Evolutionary conservation across 2,888 invertebrate genomes (phyloP), one percentile per base, ranked within the genome.

Genomic region (Nemurella pictetii): DNA sequence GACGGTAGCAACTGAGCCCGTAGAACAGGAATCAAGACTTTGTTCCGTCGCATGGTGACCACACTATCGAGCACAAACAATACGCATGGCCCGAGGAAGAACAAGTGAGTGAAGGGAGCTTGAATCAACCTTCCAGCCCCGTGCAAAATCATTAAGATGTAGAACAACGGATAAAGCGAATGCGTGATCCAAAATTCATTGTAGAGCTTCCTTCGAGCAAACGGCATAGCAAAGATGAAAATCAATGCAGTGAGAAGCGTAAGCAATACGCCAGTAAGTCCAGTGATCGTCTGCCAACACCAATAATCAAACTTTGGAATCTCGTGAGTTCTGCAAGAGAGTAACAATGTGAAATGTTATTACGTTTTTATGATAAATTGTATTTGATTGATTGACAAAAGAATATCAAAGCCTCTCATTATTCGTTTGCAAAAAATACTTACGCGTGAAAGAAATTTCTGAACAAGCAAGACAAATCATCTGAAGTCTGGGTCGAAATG

Each of bases 231-330:
- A 89, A 93, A 94, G 28, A 92, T 89, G 88, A 92, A 93, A 87
- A 94, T 92, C 36, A 93, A 88, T n/a, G 91, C 90, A 84, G 91
- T 89, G 28, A 93, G 89, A 30, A 93, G 86, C 0, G 92, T 91
- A 84, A 94, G 89, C 0, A 93, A 87, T 0, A 94, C 89, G 9
- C 94, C 94, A 25, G 93, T 93, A 84, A 93, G 88, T 30, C 93
- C 93, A 84, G 93, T 93, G 86, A 93, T 90, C 5, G 93, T 94
- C 87, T 91, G 89, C 90, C 92, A 94, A 85, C 92, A 91, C 94
- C 94, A 94, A 87, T 93, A 92, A 86, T 92, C 91, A 87, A 94
- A 93, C 88, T 92, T 93, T 0, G 93, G 93, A 36, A 93, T 88
- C 87, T 92, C 92, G 87, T 93, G 92, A 9, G 93, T 91, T 15